Evolutionary conservation across 2,888 invertebrate species (phyloP).

Genomic region (Epinotia brunnichana): DNA sequence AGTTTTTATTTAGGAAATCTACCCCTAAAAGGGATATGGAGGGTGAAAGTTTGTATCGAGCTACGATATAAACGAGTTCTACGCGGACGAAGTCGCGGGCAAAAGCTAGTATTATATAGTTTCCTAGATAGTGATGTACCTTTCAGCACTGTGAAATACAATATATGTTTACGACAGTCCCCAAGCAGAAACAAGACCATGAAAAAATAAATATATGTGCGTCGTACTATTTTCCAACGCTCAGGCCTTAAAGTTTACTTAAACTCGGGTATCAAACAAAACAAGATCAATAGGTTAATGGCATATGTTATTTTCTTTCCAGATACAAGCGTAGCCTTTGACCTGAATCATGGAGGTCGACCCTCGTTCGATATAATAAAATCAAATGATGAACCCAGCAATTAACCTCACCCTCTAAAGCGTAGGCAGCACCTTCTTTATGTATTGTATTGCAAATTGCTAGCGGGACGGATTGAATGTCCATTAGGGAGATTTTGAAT

Average conservation of each 20-base stretch:
- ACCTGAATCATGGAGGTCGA: conserved; percentile 28
- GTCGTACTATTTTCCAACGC: background rate
- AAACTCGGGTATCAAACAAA: conserved; percentile 16
- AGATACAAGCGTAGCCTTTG: conserved; percentile 31
- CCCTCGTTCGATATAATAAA: conserved; percentile 41
- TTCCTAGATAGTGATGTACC: background rate
- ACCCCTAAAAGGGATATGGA: no score
- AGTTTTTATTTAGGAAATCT: no score
- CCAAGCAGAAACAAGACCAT: background rate
- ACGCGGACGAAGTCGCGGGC: no score
- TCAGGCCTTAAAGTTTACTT: background rate
- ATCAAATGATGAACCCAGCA: conserved; percentile 43
- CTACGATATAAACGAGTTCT: no score
- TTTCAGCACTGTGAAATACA: background rate
- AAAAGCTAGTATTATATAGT: no score
- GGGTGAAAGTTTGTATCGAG: no score
- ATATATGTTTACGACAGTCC: conserved; percentile 5
- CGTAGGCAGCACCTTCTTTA: conserved; percentile 26
- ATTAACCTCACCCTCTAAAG: conserved; percentile 42
- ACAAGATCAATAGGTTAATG: conserved; percentile 30
- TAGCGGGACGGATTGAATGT: conserved; percentile 8
- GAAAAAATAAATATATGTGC: background rate
- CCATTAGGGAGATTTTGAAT: conserved; percentile 23
- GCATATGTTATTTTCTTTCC: conserved; percentile 12
- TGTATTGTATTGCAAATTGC: conserved; percentile 18